These are phyloP conservation scores for Thysanoteuthis rhombus DNA, from an alignment of 2,888 invertebrate genomes.

Conservation along the genomic window DNA sequence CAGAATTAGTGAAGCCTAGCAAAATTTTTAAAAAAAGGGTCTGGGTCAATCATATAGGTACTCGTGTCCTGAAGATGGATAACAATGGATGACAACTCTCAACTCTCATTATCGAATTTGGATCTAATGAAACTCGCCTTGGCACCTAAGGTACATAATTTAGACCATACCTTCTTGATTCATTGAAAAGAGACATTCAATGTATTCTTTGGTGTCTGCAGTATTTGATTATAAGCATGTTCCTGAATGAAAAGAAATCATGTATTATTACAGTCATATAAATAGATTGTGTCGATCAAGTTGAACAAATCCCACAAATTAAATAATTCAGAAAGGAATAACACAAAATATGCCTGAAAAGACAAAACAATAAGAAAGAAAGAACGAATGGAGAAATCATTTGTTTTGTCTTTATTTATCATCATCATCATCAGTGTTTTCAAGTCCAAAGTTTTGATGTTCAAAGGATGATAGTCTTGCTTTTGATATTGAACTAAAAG, in stretches of 20 bases:
- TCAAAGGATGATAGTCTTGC: constrained; percentile 12
- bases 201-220: not conserved
- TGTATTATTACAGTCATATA: not conserved
- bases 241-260: not conserved
- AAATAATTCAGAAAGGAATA: not conserved
- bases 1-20: too few relatives aligned
- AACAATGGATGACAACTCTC: too few relatives aligned
- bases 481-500: constrained; percentile 12
- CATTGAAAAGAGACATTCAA: not conserved
- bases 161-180: too few relatives aligned
- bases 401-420: constrained; percentile 12
- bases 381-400: not conserved
- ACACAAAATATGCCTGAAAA: not conserved
- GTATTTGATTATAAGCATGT: not conserved
- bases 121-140: too few relatives aligned
- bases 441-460: not conserved
- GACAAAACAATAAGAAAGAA: not conserved
- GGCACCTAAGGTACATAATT: too few relatives aligned
- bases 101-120: too few relatives aligned
- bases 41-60: too few relatives aligned
- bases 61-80: too few relatives aligned
- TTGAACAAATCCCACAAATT: not conserved
- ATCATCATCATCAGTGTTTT: constrained; percentile 1
- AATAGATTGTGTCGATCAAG: not conserved
- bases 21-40: too few relatives aligned